These are phyloP conservation scores for Glossophaga mutica DNA, from an alignment of 2,797 vertebrate genomes.

Conservation along the genomic window DNA sequence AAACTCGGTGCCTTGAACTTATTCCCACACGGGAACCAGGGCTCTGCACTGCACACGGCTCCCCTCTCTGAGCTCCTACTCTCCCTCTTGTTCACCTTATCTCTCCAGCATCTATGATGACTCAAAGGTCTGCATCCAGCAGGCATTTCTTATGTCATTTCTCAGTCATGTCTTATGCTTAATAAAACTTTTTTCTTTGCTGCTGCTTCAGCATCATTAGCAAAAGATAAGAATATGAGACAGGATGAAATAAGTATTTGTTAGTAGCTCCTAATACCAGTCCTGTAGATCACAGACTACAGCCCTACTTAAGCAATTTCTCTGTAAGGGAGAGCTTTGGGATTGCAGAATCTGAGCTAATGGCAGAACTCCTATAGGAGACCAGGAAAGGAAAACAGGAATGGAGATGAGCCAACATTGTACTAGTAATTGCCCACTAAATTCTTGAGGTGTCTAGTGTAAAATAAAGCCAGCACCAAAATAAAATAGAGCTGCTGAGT, in stretches of 20 bases:
- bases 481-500: background rate
- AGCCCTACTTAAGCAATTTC: background rate
- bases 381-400: background rate
- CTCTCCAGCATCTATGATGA: background rate
- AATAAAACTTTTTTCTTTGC: background rate
- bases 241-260: background rate
- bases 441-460: background rate
- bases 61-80: background rate
- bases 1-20: background rate
- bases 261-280: background rate
- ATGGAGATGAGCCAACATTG: background rate
- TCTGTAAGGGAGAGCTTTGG: background rate
- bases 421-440: background rate
- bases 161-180: background rate
- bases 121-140: background rate
- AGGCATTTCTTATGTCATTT: background rate
- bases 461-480: background rate
- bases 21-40: background rate
- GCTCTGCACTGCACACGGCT: background rate
- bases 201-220: background rate
- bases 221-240: background rate
- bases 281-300: background rate
- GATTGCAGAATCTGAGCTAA: background rate
- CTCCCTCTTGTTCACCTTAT: background rate
- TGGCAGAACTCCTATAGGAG: background rate